Percentiles rank a stretch among this genome's conserved stretches.
Conservation (phyloP, 2,888 invertebrate species). For the Clepsis dumicolana region DNA sequence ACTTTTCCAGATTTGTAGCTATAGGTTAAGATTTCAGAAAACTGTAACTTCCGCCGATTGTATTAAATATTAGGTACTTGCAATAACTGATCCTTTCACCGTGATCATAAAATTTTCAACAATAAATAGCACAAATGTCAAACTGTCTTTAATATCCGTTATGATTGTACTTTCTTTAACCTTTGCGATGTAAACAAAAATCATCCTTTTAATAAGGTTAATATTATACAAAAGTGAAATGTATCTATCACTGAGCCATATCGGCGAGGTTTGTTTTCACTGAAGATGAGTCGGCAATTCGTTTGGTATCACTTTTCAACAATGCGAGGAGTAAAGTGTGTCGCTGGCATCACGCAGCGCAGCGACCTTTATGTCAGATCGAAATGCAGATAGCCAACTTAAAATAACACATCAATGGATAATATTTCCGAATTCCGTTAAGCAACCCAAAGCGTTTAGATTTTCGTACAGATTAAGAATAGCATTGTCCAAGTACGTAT, state of each 20-base stretch:
- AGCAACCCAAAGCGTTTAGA: conserved; percentile 7
- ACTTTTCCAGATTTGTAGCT: conserved; percentile 1
- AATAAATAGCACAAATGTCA: conserved; percentile 10
- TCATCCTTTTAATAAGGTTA: conserved; percentile 45
- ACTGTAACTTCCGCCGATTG: neutral
- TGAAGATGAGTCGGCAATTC: conserved; percentile 67
- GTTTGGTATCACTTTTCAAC: conserved; percentile 53
- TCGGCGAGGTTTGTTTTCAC: conserved; percentile 71
- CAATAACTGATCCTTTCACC: conserved; percentile 9
- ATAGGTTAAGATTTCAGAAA: conserved; percentile 9
- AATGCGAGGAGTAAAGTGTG: conserved; percentile 54
- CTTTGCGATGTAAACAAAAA: conserved; percentile 57
- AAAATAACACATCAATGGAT: conserved; percentile 39
- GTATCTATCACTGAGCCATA: conserved; percentile 61
- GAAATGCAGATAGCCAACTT: conserved; percentile 38
- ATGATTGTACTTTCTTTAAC: conserved; percentile 56
- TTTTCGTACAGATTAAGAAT: conserved; percentile 26
- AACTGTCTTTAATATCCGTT: neutral
- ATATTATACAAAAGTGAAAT: conserved; percentile 67
- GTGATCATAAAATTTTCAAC: neutral
- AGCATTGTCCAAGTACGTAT: conserved; percentile 23
- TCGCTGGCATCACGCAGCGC: conserved; percentile 54
- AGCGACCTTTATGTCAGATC: conserved; percentile 56
- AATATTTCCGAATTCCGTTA: conserved; percentile 27
- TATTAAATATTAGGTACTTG: neutral